phyloP scores from a whole-genome alignment of 2,113 vertebrate species.

The Chaetura pelagica region DNA sequence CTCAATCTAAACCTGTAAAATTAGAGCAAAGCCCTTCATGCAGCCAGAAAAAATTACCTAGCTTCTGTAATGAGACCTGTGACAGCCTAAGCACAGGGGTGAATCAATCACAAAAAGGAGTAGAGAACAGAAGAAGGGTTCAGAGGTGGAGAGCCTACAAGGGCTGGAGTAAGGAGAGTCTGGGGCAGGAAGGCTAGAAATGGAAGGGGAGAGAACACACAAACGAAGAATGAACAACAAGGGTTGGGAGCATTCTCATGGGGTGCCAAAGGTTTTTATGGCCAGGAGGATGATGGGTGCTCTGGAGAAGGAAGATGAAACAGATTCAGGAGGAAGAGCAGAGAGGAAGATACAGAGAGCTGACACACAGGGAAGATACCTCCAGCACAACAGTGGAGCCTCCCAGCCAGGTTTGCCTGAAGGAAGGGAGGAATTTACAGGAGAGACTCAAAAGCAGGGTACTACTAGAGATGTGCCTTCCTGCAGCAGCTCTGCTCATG shows the following conservation, averaged over 20 bases:
- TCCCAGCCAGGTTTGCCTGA: background rate
- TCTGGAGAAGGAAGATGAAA: background rate
- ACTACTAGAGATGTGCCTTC: background rate
- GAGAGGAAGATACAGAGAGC: background rate
- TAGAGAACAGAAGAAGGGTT: background rate
- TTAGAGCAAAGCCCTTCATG: background rate
- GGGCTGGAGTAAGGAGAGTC: background rate
- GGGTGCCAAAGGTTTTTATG: background rate
- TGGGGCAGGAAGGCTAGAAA: background rate
- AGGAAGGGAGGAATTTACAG: background rate
- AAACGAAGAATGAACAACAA: background rate
- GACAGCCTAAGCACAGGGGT: background rate
- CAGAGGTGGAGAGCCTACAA: background rate
- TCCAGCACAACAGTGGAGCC: background rate
- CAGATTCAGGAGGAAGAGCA: background rate
- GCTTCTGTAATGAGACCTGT: background rate
- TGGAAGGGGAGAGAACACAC: background rate
- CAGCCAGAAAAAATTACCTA: background rate
- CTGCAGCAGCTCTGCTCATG: background rate
- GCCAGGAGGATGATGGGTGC: background rate
- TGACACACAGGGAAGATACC: background rate
- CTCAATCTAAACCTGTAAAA: background rate
- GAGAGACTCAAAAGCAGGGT: background rate
- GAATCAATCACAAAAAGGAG: fast-evolving
- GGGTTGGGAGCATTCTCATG: background rate